These are phyloP conservation scores for Acanthurus leucopareius DNA, from an alignment of 2,797 vertebrate genomes.

Conservation along the genomic window DNA sequence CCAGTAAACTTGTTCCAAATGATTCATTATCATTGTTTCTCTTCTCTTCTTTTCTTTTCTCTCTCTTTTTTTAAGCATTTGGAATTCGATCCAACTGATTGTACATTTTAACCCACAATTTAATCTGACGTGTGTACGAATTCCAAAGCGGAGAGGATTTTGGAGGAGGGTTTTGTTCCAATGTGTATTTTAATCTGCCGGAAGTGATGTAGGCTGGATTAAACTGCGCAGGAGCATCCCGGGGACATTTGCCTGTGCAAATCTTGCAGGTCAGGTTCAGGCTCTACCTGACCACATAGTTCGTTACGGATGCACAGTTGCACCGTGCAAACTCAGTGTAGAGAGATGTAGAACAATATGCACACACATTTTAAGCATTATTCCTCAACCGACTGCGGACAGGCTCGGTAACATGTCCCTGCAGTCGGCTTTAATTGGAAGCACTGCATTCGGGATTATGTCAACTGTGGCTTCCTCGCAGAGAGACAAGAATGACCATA, in stretches of 20 bases:
- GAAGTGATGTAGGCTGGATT: constrained; percentile 52
- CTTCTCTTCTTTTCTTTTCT: too few species aligned
- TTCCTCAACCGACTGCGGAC: not conserved
- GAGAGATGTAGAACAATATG: not conserved
- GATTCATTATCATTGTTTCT: too few species aligned
- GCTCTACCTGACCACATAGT: not conserved
- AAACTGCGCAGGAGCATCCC: constrained; percentile 20
- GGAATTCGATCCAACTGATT: too few species aligned
- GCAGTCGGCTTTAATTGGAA: constrained; percentile 57
- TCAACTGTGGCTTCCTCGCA: not conserved
- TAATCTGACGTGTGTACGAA: too few species aligned
- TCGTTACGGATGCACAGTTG: accelerated
- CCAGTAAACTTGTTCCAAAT: too few species aligned
- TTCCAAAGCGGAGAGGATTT: too few species aligned
- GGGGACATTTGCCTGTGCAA: not conserved
- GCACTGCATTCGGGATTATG: constrained; percentile 54
- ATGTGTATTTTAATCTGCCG: constrained; percentile 7
- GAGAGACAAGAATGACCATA: not conserved
- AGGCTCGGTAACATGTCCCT: not conserved
- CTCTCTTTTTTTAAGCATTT: too few species aligned
- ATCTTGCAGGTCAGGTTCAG: too few species aligned
- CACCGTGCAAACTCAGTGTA: too few species aligned
- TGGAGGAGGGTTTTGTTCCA: too few species aligned
- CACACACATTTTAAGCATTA: accelerated
- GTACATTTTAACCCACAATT: too few species aligned